Base-by-base conservation (phyloP, 1,140 invertebrate genomes). In the Macrobrachium rosenbergii region DNA sequence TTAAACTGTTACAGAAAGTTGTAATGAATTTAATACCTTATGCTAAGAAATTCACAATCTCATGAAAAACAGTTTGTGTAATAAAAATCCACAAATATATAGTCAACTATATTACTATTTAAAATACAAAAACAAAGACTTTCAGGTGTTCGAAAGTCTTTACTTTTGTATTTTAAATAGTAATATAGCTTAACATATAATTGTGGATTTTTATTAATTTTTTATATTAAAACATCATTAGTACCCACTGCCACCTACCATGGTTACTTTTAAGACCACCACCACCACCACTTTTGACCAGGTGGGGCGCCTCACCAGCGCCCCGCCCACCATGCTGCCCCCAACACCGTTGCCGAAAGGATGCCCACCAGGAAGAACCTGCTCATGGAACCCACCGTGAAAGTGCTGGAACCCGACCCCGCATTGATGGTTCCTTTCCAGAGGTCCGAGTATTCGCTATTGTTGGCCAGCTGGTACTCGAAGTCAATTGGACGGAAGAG, bases 401-500 rank as follows among this genome's bases (percentile, higher is more conserved):
- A 14, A 58, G 37, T 2, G 69, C 21, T n/a, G 2, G 73, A 37
- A 37, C 28, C 62, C 2, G 82, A n/a, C 17, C 67, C 82, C 19
- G 72, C n/a, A 23, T 21, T 19, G 11, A 88, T 88, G 28, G 79
- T 73, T 8, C 82, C 87, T 16, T 63, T 69, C 87, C 87, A 88
- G 5, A 84, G 11, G 10, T 88, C 60, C 6, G 87, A 88, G 63
- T 88, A 88, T 45, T 83, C 37, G 12, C 37, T 67, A 63, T 88
- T 88, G 82, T 88, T 52, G 37, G 45, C 58, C 64, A 88, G 28
- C 62, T 80, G 81, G 76, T 72, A 83, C 81, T 83, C 72, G 64
- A 88, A 88, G 81, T 88, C 87, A 28, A 88, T 88, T 19, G 85
- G 62, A 19, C 75, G 45, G 77, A 87, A 87, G 23, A 87, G 78